These are phyloP conservation scores for Macrosteles quadrilineatus DNA, from an alignment of 1,140 invertebrate genomes.

Conservation along the genomic window DNA sequence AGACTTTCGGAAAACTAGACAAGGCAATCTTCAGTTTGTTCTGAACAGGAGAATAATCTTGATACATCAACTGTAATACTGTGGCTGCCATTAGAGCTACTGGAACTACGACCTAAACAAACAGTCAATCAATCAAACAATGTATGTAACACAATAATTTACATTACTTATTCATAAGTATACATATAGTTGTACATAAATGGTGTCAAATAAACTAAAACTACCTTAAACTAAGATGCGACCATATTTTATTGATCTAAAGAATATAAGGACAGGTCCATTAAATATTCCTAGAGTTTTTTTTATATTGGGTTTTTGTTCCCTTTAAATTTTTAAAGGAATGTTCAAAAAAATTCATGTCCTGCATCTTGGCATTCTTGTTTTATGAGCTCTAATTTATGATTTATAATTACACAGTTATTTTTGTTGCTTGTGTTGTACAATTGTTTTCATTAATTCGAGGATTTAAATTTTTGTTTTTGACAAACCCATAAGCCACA, in stretches of 20 bases:
- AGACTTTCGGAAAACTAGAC: neutral
- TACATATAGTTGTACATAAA: neutral
- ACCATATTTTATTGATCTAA: neutral
- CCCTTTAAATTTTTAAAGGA: too few species aligned
- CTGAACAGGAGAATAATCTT: neutral
- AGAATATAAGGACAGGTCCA: too few species aligned
- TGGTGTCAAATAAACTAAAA: neutral
- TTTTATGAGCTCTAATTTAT: neutral
- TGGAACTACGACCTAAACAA: neutral
- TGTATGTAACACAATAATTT: neutral
- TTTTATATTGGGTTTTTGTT: neutral
- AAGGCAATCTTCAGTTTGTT: neutral
- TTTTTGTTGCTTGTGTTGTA: neutral
- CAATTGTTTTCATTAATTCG: neutral
- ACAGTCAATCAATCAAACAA: neutral
- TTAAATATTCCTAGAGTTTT: neutral
- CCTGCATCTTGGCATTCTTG: neutral
- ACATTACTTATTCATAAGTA: neutral
- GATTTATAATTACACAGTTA: neutral
- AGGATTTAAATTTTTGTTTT: too few species aligned
- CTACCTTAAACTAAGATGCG: neutral
- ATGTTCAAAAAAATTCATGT: neutral
- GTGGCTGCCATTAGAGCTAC: neutral
- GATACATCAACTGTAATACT: neutral
- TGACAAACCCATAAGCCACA: too few species aligned